Conservation (phyloP, 2,888 invertebrate genomes). For the Germaria angustata region DNA sequence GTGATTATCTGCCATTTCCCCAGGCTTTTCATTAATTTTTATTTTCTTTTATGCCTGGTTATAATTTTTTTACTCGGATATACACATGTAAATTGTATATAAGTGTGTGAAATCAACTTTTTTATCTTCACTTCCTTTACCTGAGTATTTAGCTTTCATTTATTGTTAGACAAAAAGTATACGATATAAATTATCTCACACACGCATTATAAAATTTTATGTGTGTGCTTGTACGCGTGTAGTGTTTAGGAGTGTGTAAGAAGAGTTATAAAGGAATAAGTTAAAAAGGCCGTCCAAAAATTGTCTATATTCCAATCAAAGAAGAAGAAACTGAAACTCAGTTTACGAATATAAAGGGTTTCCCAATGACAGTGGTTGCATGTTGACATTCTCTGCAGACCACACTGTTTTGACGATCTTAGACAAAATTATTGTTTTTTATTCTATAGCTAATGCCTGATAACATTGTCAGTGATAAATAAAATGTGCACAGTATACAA, state of each 20-base stretch:
- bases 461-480: no score
- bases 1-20: constrained; percentile 36
- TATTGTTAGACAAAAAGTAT: constrained; percentile 37
- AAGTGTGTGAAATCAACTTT: neutral
- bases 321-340: no score
- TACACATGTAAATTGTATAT: no score
- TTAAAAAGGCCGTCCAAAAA: neutral
- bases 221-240: neutral
- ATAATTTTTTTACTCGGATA: neutral
- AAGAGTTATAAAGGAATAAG: neutral
- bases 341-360: no score
- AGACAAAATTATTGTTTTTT: no score
- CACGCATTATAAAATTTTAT: constrained; percentile 49
- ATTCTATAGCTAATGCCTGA: no score
- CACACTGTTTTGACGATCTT: no score
- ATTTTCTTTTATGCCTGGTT: constrained; percentile 5
- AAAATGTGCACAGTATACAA: no score
- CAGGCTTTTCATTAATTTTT: constrained; percentile 36
- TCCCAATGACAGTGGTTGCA: no score
- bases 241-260: neutral
- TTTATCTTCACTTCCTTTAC: neutral
- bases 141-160: constrained; percentile 22
- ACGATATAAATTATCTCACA: constrained; percentile 22
- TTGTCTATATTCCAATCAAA: no score
- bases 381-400: no score